phyloP scores from a whole-genome alignment of 2,888 invertebrate genomes.

The Aproaerema taeniolella region DNA sequence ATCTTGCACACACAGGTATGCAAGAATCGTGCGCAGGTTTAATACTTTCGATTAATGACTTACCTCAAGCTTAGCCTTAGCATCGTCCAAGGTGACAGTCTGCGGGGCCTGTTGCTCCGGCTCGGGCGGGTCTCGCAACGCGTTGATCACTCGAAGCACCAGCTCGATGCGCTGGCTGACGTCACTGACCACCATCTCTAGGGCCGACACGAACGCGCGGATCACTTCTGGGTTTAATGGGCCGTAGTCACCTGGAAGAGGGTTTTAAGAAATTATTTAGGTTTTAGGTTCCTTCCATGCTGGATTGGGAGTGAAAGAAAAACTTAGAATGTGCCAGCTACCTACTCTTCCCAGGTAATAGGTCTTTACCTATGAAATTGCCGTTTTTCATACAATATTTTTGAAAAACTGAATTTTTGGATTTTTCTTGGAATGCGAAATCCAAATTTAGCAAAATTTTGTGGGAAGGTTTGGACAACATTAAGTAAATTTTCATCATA shows the following conservation, averaged over 20 bases:
- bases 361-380: too few relatives aligned
- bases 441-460: too few relatives aligned
- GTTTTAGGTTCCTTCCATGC: not conserved
- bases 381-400: too few relatives aligned
- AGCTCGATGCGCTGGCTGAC: constrained; percentile 64
- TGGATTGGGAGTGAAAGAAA: not conserved
- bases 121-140: constrained; percentile 75
- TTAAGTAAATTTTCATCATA: too few relatives aligned
- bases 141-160: constrained; percentile 71
- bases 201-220: constrained; percentile 54
- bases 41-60: too few relatives aligned
- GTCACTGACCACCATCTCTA: constrained; percentile 59
- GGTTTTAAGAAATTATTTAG: not conserved
- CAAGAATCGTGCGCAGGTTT: too few relatives aligned
- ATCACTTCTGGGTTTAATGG: constrained; percentile 53
- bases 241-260: constrained; percentile 55
- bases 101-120: constrained; percentile 30
- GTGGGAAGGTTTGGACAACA: too few relatives aligned
- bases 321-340: not conserved
- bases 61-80: constrained; percentile 56
- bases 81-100: constrained; percentile 35
- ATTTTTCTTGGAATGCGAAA: too few relatives aligned
- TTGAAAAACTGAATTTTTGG: too few relatives aligned
- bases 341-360: not conserved
- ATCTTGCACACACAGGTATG: too few relatives aligned